Percentiles rank a stretch among this genome's conserved stretches.
phyloP scores from a whole-genome alignment of 2,113 vertebrate genomes.

The Chaetops frenatus region DNA sequence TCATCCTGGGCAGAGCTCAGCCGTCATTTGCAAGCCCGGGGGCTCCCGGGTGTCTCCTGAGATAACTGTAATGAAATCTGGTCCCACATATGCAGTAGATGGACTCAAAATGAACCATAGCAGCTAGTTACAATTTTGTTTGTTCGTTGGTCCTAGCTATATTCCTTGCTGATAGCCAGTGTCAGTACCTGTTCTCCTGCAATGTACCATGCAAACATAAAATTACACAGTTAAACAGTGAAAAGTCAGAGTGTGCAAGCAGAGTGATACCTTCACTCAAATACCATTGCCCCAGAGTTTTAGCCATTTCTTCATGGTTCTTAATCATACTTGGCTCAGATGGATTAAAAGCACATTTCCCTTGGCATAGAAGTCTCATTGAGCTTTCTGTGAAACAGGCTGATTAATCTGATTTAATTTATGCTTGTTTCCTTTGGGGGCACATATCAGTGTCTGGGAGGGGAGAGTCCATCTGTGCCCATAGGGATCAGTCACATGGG shows the following conservation, averaged over 20 bases:
- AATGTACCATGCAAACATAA: background rate
- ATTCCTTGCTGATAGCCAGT: background rate
- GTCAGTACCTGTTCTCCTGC: background rate
- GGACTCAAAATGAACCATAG: background rate
- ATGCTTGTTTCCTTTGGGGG: background rate
- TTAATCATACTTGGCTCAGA: background rate
- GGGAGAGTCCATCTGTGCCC: background rate
- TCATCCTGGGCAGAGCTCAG: accelerated
- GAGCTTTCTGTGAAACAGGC: background rate
- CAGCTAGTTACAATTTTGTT: background rate
- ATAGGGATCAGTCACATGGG: background rate
- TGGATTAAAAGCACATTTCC: background rate
- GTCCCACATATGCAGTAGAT: background rate
- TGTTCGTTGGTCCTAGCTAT: background rate
- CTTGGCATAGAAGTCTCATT: background rate
- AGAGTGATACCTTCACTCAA: background rate
- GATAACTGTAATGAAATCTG: background rate
- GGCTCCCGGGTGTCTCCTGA: background rate
- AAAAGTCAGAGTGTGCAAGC: background rate
- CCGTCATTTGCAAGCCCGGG: background rate
- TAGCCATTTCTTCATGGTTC: background rate
- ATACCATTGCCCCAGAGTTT: background rate
- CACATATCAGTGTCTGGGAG: background rate
- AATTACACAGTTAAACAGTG: background rate
- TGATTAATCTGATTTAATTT: conserved; percentile 2